Base-by-base conservation (phyloP, 1,140 invertebrate genomes). In the Drosophila asahinai region DNA sequence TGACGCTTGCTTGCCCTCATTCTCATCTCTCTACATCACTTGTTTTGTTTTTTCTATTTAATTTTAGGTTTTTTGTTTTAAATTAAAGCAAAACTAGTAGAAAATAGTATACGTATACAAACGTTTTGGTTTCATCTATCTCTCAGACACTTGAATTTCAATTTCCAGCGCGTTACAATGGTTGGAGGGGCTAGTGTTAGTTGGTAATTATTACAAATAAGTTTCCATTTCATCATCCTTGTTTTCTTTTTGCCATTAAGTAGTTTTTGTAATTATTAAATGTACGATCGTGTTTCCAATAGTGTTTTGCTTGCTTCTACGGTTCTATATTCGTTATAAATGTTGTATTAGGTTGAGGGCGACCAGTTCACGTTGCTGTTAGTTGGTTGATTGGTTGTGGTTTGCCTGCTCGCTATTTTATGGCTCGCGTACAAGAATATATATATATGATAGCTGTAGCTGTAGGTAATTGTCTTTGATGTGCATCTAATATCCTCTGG, bases 61-160 rank as follows among this genome's bases (percentile, higher is more conserved):
- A 58, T 66, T 58, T 77, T 81, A 77, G 79, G 11, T 36, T 36
- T 11, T 12, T 36, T 36, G 11, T 36, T 36, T 36, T 36, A 36
- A 68, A 91, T 77, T 87, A 87, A 87, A 90, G 74, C 86, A 90
- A 55, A 91, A 91, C 78, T 89, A 90, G 86, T 90, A 80, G 84
- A 87, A 87, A 87, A 89, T 89, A 89, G 84, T 89, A 89, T 89
- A 89, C 84, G 83, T 89, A 83, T 89, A 90, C 84, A 87, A 82
- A 84, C 77, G 80, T 81, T 89, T 90, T 89, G 84, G 86, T 89
- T 89, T 80, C 55, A 60, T 73, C 70, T 38, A 63, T 73, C 70
- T 61, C 55, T 84, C 82, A 86, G 82, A 86, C 81, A 81, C 78
- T 86, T 77, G 72, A 77, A 81, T 82, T 86, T 79, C 68, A 86